Conservation (phyloP, 2,797 vertebrate species). For the Rhodeus uyekii region DNA sequence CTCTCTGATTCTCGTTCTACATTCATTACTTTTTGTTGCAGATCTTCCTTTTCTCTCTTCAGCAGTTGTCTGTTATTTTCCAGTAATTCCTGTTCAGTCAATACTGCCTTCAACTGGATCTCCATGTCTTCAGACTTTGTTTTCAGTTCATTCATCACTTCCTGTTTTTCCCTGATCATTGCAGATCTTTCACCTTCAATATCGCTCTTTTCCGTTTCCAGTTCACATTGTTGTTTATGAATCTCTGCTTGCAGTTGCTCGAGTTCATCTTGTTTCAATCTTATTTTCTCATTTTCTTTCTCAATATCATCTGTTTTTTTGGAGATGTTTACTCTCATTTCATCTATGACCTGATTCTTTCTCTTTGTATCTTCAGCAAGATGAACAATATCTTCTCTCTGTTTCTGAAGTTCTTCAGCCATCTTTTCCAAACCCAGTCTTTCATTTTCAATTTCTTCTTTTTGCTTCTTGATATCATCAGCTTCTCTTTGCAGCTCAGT, state of each 20-base stretch:
- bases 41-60: neutral
- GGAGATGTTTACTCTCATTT: neutral
- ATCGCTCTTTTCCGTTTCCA: neutral
- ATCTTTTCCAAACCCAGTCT: slow-evolving; percentile 7
- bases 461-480: neutral
- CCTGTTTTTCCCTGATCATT: neutral
- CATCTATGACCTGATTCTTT: neutral
- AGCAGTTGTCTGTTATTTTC: neutral
- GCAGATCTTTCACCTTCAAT: neutral
- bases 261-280: neutral
- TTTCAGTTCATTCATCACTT: neutral
- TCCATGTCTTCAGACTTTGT: neutral
- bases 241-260: neutral
- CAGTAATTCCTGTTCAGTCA: neutral
- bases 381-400: neutral
- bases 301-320: neutral
- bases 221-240: neutral
- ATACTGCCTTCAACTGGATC: neutral
- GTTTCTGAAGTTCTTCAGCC: neutral
- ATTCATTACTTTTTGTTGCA: neutral
- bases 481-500: slow-evolving; percentile 1
- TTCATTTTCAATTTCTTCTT: neutral
- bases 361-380: neutral
- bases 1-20: neutral
- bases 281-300: neutral